Evolutionary conservation across 2,888 invertebrate genomes (phyloP), one percentile per base, ranked within the genome.

Genomic region (Isoperla grammatica): DNA sequence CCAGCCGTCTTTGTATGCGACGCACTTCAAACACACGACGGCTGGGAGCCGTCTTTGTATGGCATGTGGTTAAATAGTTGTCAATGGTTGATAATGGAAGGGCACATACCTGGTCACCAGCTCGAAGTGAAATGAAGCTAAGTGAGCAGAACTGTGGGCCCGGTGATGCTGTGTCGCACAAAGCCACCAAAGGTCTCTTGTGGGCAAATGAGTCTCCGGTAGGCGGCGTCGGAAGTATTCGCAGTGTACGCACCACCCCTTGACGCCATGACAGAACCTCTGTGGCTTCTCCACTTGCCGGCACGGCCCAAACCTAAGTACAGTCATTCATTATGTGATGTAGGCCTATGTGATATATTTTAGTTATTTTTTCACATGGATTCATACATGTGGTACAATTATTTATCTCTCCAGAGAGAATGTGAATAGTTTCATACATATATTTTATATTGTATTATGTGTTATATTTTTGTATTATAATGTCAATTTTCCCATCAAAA

Each of bases 211-310:
- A 78, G 78, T 96, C 96, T 68, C 1, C 74, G 73, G 63, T 72
- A 94, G 95, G 60, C 85, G 85, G 9, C 93, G 94, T 49, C 8
- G 95, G 94, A 71, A 97, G 79, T 68, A 97, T 80, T 73, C 90
- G 85, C 65, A 96, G 79, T 58, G 86, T 81, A 61, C 86, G 82
- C 53, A 96, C 91, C 64, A 88, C 85, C 56, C 95, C 95, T 75
- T 96, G 95, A 56, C 95, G 82, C 87, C 95, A 93, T 2, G 96
- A 95, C 61, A 98, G 76, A 22, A 97, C 90, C 76, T 97, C 97
- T 62, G 90, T 88, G 1, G 96, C 97, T 73, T 97, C 96, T 19
- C 97, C 96, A 68, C 86, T 89, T 8, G 90, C 88, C 13, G 88
- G 86, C 63, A 94, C 83, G 57, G 88, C 81, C 93, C 93, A 94